Conservation (phyloP, 2,113 vertebrate species). For the Dermatemys mawii region DNA sequence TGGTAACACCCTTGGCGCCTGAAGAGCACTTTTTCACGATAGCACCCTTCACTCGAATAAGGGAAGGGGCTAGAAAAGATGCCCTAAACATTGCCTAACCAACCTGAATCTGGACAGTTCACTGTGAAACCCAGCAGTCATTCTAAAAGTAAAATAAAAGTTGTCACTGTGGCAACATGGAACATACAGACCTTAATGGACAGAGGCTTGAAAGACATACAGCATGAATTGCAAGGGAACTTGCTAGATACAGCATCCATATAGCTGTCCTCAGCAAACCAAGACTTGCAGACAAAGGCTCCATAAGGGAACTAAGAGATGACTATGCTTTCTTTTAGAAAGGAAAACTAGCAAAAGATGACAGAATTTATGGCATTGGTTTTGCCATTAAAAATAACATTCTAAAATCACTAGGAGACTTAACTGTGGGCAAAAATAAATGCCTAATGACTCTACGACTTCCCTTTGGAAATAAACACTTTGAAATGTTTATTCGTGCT, state of each 20-base stretch:
- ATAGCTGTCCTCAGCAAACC: background rate
- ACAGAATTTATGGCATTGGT: background rate
- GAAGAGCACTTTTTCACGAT: background rate
- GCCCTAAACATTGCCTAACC: background rate
- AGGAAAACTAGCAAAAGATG: background rate
- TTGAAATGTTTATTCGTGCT: background rate
- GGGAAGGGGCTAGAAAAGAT: background rate
- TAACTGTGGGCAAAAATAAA: background rate
- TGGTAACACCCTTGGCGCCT: background rate
- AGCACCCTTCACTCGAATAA: background rate
- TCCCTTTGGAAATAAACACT: background rate
- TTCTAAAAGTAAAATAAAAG: background rate
- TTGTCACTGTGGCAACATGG: background rate
- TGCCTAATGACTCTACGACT: background rate
- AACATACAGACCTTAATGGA: background rate
- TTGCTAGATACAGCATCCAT: background rate
- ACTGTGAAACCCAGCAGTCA: background rate
- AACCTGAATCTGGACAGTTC: background rate
- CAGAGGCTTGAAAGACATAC: background rate
- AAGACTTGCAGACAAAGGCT: background rate
- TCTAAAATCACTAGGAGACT: background rate
- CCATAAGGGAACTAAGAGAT: background rate
- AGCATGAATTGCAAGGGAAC: background rate
- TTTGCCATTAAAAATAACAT: background rate
- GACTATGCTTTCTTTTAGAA: too few relatives aligned